These are phyloP conservation scores for Heteractis magnifica DNA, from an alignment of 92 coral and sea anemone genomes.

Conservation along the genomic window DNA sequence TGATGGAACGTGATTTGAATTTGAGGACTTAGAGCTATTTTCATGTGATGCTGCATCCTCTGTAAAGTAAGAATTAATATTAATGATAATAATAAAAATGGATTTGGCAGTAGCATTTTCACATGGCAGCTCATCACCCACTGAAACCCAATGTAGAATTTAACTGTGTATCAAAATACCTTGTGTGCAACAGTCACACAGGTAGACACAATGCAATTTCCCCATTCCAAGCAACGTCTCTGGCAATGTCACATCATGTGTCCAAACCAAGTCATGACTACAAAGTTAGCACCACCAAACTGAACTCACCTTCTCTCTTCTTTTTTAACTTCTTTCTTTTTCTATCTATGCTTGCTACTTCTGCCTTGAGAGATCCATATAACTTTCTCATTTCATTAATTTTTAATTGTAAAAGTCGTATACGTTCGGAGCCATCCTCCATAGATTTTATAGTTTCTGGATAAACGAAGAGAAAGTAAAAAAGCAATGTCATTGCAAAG, in stretches of 20 bases:
- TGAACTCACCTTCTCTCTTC: slow-evolving; percentile 77
- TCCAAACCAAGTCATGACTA: not conserved
- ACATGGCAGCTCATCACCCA: not conserved
- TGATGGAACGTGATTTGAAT: slow-evolving; percentile 35
- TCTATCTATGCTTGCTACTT: slow-evolving; percentile 97
- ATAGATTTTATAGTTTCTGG: slow-evolving; percentile 83
- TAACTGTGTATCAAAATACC: no score
- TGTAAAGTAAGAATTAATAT: not conserved
- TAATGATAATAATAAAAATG: not conserved
- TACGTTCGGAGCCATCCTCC: slow-evolving; percentile 94
- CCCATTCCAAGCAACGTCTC: no score
- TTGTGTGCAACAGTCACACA: no score
- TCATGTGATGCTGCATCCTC: slow-evolving; percentile 21
- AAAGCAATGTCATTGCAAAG: no score
- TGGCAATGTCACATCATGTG: no score
- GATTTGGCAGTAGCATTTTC: not conserved
- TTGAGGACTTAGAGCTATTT: slow-evolving; percentile 20
- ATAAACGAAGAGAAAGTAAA: not conserved
- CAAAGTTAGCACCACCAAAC: not conserved
- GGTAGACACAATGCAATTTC: no score
- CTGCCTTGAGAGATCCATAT: slow-evolving; percentile 91
- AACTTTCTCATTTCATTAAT: slow-evolving; percentile 95
- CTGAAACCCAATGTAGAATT: no score
- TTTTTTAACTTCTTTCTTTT: slow-evolving; percentile 84
- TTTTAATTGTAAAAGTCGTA: slow-evolving; percentile 82